phyloP scores from a whole-genome alignment of 2,797 vertebrate genomes.

The Alfaro cultratus region DNA sequence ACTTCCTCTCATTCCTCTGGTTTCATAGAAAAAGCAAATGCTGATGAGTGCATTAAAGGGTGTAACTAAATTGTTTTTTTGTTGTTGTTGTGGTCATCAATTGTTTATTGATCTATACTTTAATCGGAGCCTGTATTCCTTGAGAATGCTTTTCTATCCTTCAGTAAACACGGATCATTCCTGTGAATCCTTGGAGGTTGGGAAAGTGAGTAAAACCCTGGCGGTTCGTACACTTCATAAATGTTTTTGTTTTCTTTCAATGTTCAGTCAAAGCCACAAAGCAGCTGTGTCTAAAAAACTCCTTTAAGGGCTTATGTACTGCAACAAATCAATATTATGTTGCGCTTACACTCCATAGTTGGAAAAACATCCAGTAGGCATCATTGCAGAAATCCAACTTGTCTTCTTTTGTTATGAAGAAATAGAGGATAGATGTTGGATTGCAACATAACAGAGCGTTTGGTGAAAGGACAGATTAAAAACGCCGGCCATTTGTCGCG shows the following conservation, averaged over 20 bases:
- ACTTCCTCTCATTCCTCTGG: slow-evolving; percentile 51
- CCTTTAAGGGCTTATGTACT: not conserved
- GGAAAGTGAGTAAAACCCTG: not conserved
- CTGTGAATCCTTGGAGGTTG: not conserved
- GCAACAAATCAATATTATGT: not conserved
- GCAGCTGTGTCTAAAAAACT: not conserved
- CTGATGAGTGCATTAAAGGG: slow-evolving; percentile 23
- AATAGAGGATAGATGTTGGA: not conserved
- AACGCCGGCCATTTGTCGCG: slow-evolving; percentile 24
- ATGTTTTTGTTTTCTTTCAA: not conserved
- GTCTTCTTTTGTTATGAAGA: not conserved
- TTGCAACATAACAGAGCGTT: slow-evolving; percentile 21
- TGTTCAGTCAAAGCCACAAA: not conserved
- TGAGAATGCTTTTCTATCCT: not conserved
- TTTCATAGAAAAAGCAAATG: slow-evolving; percentile 22
- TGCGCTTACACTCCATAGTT: not conserved
- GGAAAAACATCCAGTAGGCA: not conserved
- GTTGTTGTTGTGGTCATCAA: slow-evolving; percentile 1
- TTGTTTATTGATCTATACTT: slow-evolving; percentile 1
- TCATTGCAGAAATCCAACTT: not conserved
- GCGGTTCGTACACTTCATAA: not conserved
- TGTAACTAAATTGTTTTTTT: slow-evolving; percentile 4
- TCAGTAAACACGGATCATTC: not conserved
- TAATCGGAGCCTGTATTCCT: not conserved
- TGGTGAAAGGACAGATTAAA: slow-evolving; percentile 33